phyloP scores from a whole-genome alignment of 1,140 invertebrate genomes.

The Ephestia elutella region DNA sequence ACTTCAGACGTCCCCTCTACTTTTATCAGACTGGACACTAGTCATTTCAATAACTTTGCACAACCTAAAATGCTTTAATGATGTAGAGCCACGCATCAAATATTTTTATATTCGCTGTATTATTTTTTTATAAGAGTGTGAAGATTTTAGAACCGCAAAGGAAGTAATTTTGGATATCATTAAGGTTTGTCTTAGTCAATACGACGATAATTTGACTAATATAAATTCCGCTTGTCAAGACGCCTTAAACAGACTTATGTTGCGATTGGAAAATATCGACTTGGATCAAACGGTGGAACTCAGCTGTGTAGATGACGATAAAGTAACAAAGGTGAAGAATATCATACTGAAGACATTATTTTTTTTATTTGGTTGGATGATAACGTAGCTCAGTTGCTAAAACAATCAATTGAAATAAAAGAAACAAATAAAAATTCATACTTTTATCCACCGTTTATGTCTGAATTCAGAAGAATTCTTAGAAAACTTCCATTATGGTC shows the following conservation, averaged over 20 bases:
- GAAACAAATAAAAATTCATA: background rate
- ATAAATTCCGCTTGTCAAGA: too few relatives aligned
- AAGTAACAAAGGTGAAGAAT: too few relatives aligned
- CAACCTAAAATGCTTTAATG: background rate
- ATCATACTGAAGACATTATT: too few relatives aligned
- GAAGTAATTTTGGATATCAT: background rate
- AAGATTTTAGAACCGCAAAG: background rate
- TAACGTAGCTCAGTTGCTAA: background rate
- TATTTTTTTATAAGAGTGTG: background rate
- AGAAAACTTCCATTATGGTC: slow-evolving; percentile 3
- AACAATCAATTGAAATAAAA: background rate
- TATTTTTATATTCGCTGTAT: slow-evolving; percentile 1
- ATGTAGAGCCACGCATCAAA: background rate
- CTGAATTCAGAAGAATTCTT: background rate
- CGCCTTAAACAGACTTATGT: too few relatives aligned
- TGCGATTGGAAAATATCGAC: too few relatives aligned
- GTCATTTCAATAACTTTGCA: slow-evolving; percentile 4
- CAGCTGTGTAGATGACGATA: too few relatives aligned
- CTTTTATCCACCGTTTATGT: background rate
- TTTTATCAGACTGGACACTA: slow-evolving; percentile 3
- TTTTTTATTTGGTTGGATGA: too few relatives aligned
- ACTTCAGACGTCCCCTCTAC: background rate
- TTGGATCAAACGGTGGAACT: too few relatives aligned
- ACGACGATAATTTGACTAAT: background rate
- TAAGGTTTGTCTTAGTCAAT: background rate